Base-by-base conservation (phyloP, 2,797 vertebrate genomes). In the Eutrigla gurnardus region DNA sequence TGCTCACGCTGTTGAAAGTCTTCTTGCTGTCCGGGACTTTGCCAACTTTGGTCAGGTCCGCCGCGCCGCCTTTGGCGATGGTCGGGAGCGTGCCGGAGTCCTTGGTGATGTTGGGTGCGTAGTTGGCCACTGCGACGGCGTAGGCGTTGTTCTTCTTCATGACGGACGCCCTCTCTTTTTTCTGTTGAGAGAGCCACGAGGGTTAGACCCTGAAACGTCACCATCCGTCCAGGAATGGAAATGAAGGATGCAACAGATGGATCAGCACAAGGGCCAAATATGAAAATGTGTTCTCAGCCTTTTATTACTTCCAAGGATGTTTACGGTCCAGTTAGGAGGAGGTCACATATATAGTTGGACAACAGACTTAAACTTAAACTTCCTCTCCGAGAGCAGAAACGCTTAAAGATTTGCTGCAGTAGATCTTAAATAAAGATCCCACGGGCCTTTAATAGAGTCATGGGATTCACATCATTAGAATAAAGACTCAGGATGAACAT, bases 1-100 rank as follows among this genome's bases (percentile, higher is more conserved):
- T 99, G 95, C 98, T 99, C 75, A 99, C 98, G 11, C 97, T 99
- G 94, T 99, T 99, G 94, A 99, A 99, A 9, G 97, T 98, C 94
- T 99, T 99, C 96, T 98, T 99, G 83, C 94, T 95, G 68, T 99
- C 98, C 0, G 93, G 95, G 32, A 92, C 93, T 87, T 98, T 99
- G 7, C 96, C 93, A 32, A 95, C 88, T 89, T 97, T 97, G 93
- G 94, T 96, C 54, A 94, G 92, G 60, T 99, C 97, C 3, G 87
- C 78, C 1, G 80, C 45, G 0, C 96, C 96, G 0, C 97, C 97
- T 93, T 99, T 99, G 87, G 97, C 97, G 63, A 99, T 97, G 75
- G 97, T 99, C 32, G 98, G 97, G 17, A 99, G 95, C 25, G 88
- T 71, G 81, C 95, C 93, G 4, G 96, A 95, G 92, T 99, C 98